Conservation (phyloP, 2,888 invertebrate species). For the Lasioglossum marginatum region DNA sequence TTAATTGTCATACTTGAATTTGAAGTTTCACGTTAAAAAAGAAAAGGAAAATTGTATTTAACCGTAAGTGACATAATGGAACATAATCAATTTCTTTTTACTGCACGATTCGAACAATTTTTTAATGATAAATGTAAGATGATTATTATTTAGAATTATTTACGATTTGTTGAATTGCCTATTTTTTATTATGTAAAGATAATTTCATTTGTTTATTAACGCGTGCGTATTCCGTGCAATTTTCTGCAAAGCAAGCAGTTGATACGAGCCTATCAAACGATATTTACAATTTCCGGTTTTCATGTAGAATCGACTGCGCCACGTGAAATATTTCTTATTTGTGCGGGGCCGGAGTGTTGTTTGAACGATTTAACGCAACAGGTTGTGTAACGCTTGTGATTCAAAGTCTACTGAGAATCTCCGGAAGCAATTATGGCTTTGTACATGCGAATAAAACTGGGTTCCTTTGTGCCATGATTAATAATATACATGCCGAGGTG, state of each 20-base stretch:
- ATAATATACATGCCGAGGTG: neutral
- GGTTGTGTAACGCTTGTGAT: constrained; percentile 51
- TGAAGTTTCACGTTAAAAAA: no score
- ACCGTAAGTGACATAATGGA: neutral
- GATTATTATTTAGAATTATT: neutral
- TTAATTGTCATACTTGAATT: no score
- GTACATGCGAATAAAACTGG: constrained; percentile 28
- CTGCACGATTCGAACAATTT: neutral
- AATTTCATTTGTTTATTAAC: no score
- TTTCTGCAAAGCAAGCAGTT: neutral
- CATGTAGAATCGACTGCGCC: constrained; percentile 10
- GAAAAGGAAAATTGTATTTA: neutral
- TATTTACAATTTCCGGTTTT: constrained; percentile 42
- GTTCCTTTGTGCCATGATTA: constrained; percentile 21
- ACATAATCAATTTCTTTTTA: neutral
- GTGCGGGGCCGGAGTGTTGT: constrained; percentile 21
- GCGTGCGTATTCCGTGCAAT: neutral
- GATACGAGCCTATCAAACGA: neutral
- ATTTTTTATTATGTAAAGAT: neutral
- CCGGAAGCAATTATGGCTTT: constrained; percentile 52
- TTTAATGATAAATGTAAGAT: neutral
- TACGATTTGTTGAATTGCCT: neutral
- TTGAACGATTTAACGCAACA: constrained; percentile 37
- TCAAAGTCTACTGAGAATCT: constrained; percentile 49
- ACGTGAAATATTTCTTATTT: constrained; percentile 22